Percentiles rank a stretch among this genome's conserved stretches.
These are phyloP conservation scores for Hylia prasina DNA, from an alignment of 2,113 vertebrate species.

Conservation along the genomic window DNA sequence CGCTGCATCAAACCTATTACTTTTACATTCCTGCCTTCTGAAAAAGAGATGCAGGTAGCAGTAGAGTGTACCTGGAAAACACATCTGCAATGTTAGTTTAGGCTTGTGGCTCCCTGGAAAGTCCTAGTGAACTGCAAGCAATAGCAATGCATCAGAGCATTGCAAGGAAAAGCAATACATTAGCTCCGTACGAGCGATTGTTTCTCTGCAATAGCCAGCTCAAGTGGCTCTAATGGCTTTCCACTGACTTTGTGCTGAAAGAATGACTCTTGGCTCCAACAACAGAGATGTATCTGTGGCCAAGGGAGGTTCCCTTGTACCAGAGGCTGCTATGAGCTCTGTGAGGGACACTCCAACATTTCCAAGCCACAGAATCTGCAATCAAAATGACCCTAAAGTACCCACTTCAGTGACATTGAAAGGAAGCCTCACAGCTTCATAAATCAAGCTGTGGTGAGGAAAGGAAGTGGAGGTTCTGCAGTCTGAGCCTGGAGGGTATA, in stretches of 20 bases:
- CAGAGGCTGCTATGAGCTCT: neutral
- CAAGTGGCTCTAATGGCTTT: neutral
- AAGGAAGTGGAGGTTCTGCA: neutral
- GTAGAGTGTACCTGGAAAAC: neutral
- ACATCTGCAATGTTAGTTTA: neutral
- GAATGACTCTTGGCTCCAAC: neutral
- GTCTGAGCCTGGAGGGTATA: neutral
- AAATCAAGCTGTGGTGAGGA: neutral
- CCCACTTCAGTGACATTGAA: neutral
- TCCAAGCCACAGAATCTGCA: neutral
- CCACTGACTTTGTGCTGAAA: neutral
- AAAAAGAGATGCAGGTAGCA: neutral
- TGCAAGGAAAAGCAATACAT: constrained; percentile 7
- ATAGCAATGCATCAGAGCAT: neutral
- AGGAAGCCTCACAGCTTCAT: neutral
- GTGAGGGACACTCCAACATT: neutral
- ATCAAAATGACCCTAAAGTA: neutral
- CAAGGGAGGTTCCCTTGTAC: neutral
- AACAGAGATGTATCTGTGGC: neutral
- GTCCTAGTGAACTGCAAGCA: neutral
- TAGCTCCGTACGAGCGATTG: neutral
- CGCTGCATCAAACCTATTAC: neutral
- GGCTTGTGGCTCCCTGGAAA: constrained; percentile 7
- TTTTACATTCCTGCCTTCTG: neutral
- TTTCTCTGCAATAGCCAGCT: neutral